Evolutionary conservation across 2,797 vertebrate species (phyloP).

Genomic region (Anomalospiza imberbis): DNA sequence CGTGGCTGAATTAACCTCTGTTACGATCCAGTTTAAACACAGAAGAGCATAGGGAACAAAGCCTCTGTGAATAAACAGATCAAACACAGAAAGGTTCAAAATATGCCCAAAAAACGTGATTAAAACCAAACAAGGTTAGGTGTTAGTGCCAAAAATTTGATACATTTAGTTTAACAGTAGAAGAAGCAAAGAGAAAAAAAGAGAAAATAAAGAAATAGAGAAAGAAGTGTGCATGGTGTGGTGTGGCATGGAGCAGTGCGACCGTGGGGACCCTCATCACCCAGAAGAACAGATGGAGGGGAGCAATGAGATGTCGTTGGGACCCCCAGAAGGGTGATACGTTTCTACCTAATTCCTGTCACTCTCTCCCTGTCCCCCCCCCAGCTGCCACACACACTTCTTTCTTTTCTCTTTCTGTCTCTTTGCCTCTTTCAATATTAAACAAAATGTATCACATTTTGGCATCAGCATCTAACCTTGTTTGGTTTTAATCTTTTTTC

Average conservation of each 20-base stretch:
- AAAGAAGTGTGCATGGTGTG: rapidly evolving
- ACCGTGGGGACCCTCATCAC: neutral
- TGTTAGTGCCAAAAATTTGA: neutral
- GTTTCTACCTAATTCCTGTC: neutral
- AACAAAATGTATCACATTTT: neutral
- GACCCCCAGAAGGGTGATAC: neutral
- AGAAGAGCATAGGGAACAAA: neutral
- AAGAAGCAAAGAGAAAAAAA: neutral
- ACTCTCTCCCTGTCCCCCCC: neutral
- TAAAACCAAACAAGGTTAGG: too few relatives aligned
- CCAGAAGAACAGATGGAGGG: neutral
- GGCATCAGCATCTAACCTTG: neutral
- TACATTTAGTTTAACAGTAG: neutral
- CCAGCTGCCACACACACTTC: rapidly evolving
- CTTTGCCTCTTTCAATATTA: neutral
- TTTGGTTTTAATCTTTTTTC: neutral
- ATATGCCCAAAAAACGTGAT: neutral
- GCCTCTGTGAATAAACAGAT: neutral
- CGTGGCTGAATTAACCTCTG: neutral
- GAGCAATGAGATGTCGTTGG: neutral
- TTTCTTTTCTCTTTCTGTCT: neutral
- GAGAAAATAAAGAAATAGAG: neutral
- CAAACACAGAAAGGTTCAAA: neutral
- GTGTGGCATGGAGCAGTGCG: neutral
- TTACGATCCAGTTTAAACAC: neutral